phyloP scores from a whole-genome alignment of 2,113 vertebrate species.

The Apteryx owenii region DNA sequence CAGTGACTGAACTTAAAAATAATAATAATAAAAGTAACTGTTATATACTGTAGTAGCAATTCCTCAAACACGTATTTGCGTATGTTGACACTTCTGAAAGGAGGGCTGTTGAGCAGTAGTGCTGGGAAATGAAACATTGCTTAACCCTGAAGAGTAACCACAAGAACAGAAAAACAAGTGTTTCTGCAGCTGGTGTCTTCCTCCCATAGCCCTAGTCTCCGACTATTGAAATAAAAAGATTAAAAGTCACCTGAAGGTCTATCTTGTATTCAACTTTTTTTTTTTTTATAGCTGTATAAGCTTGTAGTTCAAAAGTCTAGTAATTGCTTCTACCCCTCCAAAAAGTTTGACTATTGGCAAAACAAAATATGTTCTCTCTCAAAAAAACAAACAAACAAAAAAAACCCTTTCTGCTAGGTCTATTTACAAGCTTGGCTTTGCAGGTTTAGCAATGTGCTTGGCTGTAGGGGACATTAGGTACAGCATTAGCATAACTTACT shows the following conservation, averaged over 20 bases:
- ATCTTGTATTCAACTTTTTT: neutral
- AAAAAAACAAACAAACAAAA: neutral
- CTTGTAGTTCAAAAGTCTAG: neutral
- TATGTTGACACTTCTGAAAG: slow-evolving; percentile 35
- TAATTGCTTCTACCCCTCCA: neutral
- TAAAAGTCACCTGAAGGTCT: neutral
- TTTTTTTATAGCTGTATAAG: neutral
- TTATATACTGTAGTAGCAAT: neutral
- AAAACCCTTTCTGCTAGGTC: neutral
- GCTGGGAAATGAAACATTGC: slow-evolving; percentile 82
- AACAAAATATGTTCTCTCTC: neutral
- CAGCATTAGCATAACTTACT: neutral
- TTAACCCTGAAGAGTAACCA: slow-evolving; percentile 78
- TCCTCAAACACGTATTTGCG: slow-evolving; percentile 27
- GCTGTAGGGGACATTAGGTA: neutral
- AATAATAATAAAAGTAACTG: neutral
- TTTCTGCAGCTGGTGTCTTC: slow-evolving; percentile 25
- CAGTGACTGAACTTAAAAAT: neutral
- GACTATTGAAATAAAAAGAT: neutral
- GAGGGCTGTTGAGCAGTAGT: slow-evolving; percentile 53
- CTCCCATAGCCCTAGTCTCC: neutral
- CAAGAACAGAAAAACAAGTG: slow-evolving; percentile 72
- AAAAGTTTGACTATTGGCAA: neutral
- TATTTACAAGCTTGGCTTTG: neutral
- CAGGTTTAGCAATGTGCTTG: neutral